These are phyloP conservation scores for Chaunax sp. DNA, from an alignment of 2,797 vertebrate genomes.

Conservation along the genomic window DNA sequence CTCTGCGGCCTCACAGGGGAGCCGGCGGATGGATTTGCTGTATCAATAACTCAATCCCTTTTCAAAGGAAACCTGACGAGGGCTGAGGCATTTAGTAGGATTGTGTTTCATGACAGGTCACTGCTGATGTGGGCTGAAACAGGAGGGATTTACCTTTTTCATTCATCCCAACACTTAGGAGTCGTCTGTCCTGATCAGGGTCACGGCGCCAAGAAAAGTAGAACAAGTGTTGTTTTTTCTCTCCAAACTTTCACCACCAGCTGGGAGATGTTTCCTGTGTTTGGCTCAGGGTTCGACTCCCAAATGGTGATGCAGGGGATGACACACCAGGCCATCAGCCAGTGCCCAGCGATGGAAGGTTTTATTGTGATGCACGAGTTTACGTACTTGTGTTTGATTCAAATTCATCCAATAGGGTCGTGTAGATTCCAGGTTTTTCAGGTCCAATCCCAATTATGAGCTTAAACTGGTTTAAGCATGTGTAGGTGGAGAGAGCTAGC, in stretches of 20 bases:
- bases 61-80: slow-evolving; percentile 65
- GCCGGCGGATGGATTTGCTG: slow-evolving; percentile 57
- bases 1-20: slow-evolving; percentile 66
- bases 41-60: slow-evolving; percentile 74
- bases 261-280: slow-evolving; percentile 5
- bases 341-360: too few relatives aligned
- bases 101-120: slow-evolving; percentile 55
- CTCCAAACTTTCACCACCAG: slow-evolving; percentile 5
- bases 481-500: too few relatives aligned
- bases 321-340: too few relatives aligned
- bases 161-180: slow-evolving; percentile 29
- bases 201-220: slow-evolving; percentile 32
- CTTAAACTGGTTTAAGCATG: too few relatives aligned
- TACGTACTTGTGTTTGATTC: too few relatives aligned
- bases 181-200: background rate
- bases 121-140: slow-evolving; percentile 31
- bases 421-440: too few relatives aligned
- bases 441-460: too few relatives aligned
- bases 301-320: slow-evolving; percentile 2
- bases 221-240: background rate
- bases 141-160: slow-evolving; percentile 38
- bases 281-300: background rate
- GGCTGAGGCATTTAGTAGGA: slow-evolving; percentile 42
- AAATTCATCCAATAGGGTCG: too few relatives aligned
- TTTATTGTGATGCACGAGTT: too few relatives aligned